A percentile compares a stretch with the other conserved stretches of the same genome.
Conservation (phyloP, 2,113 vertebrate genomes). For the Phainopepla nitens region DNA sequence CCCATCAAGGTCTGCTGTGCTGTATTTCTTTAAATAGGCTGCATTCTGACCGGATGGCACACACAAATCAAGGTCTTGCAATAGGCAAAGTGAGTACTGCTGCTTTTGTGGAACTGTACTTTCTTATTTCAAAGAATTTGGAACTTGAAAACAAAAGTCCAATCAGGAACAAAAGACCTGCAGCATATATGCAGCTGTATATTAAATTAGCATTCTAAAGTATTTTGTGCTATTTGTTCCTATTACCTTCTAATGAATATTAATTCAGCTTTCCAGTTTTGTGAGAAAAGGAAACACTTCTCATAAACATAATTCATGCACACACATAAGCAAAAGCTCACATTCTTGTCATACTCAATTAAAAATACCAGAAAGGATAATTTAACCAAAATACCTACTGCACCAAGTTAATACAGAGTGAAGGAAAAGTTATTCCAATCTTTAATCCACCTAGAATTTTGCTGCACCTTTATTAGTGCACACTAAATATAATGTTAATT, state of each 20-base stretch:
- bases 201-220: neutral
- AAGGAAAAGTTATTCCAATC: neutral
- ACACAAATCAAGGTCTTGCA: neutral
- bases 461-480: neutral
- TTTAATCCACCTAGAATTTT: neutral
- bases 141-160: neutral
- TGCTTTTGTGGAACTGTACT: neutral
- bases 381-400: neutral
- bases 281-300: neutral
- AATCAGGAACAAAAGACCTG: neutral
- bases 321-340: neutral
- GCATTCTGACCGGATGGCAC: neutral
- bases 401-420: neutral
- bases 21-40: neutral
- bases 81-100: neutral
- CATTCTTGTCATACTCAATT: constrained; percentile 1
- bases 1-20: neutral
- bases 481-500: neutral
- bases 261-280: constrained; percentile 1
- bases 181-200: neutral
- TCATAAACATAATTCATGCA: neutral
- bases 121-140: neutral
- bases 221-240: neutral
- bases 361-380: constrained; percentile 23
- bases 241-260: neutral